Conservation (phyloP, 2,888 invertebrate species). For the Smittia aterrima region DNA sequence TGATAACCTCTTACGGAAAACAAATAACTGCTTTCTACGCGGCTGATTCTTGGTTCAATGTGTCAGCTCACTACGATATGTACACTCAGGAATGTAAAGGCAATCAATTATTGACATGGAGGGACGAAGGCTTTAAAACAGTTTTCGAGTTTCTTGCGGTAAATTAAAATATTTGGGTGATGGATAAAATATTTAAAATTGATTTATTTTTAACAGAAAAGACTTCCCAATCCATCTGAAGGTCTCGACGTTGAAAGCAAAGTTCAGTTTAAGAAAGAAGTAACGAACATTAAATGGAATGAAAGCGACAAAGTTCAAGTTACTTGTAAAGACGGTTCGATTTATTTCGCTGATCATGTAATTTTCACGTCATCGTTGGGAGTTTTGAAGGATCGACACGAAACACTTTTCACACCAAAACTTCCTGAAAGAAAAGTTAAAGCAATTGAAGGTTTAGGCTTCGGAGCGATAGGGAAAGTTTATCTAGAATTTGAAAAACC, state of each 20-base stretch:
- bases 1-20: neutral
- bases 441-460: constrained; percentile 58
- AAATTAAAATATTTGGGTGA: neutral
- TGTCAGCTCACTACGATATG: constrained; percentile 52
- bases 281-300: constrained; percentile 35
- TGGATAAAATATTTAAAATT: neutral
- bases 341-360: constrained; percentile 60
- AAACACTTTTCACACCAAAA: constrained; percentile 54
- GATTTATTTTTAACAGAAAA: neutral
- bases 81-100: constrained; percentile 56
- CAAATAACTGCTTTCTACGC: neutral
- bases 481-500: constrained; percentile 60
- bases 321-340: constrained; percentile 51
- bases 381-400: constrained; percentile 57
- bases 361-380: constrained; percentile 62
- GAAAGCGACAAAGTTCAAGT: constrained; percentile 40
- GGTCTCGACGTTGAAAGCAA: constrained; percentile 46
- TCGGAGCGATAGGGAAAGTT: constrained; percentile 64
- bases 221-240: too few relatives aligned
- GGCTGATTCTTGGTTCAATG: constrained; percentile 45
- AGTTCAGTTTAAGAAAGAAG: constrained; percentile 42
- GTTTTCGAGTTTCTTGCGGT: constrained; percentile 49
- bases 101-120: constrained; percentile 55
- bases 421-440: constrained; percentile 55
- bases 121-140: constrained; percentile 52